phyloP scores from a whole-genome alignment of 2,113 vertebrate species.

The Lanius ludovicianus region DNA sequence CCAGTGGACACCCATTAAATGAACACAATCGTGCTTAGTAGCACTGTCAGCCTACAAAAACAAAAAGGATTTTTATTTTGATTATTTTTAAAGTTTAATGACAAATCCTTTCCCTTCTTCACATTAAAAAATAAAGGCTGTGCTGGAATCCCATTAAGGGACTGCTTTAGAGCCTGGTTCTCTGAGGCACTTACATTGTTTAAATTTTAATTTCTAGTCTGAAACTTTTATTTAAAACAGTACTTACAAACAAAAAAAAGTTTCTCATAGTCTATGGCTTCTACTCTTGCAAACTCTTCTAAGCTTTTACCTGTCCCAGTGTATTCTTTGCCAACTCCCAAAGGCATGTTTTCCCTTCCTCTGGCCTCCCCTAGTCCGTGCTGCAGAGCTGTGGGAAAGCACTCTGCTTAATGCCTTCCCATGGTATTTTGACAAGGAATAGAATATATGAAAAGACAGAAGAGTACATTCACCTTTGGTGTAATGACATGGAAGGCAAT shows the following conservation, averaged over 20 bases:
- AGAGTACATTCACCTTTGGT: background rate
- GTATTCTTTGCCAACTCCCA: slow-evolving; percentile 10
- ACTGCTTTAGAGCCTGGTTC: slow-evolving; percentile 65
- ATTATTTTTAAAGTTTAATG: slow-evolving; percentile 82
- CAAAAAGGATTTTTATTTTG: slow-evolving; percentile 75
- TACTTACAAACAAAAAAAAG: slow-evolving; percentile 65
- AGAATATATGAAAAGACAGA: background rate
- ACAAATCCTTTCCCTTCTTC: slow-evolving; percentile 72
- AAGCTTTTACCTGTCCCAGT: slow-evolving; percentile 40
- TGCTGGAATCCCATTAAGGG: slow-evolving; percentile 72
- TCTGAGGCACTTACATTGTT: slow-evolving; percentile 76
- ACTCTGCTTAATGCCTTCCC: slow-evolving; percentile 11
- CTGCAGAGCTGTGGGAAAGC: background rate
- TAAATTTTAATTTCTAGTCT: slow-evolving; percentile 79
- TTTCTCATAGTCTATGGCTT: slow-evolving; percentile 11
- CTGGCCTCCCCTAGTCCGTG: background rate
- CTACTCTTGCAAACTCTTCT: slow-evolving; percentile 7
- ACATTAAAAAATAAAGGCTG: slow-evolving; percentile 78
- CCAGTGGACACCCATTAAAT: slow-evolving; percentile 48
- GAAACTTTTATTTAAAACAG: slow-evolving; percentile 76
- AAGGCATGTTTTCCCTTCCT: background rate
- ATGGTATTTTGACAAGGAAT: background rate
- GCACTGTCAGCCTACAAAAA: slow-evolving; percentile 56
- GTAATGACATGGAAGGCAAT: background rate
- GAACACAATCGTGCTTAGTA: slow-evolving; percentile 51